Conservation (phyloP, 2,888 invertebrate species). For the Agrenia bidenticulata region DNA sequence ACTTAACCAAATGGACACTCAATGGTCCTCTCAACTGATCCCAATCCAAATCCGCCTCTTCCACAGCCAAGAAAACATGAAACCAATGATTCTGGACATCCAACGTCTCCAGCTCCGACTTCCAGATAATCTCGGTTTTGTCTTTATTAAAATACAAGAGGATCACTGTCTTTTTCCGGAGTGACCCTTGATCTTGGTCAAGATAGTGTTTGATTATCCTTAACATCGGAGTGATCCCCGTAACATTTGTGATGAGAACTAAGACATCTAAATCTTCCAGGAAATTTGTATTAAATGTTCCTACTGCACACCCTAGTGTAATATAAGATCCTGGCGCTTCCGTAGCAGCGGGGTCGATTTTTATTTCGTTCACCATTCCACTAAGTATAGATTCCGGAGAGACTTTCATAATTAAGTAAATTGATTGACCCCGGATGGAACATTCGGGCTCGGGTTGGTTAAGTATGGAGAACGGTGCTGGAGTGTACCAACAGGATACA, state of each 20-base stretch:
- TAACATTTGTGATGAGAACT: neutral
- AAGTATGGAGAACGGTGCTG: neutral
- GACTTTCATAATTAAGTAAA: neutral
- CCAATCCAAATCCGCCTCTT: conserved; percentile 1
- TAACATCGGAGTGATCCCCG: neutral
- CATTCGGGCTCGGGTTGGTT: neutral
- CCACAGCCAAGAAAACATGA: conserved; percentile 1
- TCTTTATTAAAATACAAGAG: neutral
- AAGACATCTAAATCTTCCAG: neutral
- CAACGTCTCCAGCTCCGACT: neutral
- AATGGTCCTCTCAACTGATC: conserved; percentile 1
- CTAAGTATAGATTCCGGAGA: neutral
- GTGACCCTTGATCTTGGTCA: neutral
- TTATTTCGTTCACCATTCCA: neutral
- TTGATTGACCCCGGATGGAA: neutral
- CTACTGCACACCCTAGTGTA: neutral
- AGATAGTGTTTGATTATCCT: neutral
- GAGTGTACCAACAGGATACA: neutral
- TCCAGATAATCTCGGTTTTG: conserved; percentile 1
- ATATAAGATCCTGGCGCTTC: neutral
- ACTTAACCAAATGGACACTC: conserved; percentile 4
- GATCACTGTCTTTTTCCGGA: neutral
- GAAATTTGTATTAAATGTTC: neutral
- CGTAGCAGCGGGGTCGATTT: neutral
- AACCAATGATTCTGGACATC: neutral